Base-by-base conservation (phyloP, 2,888 invertebrate genomes). In the Linnaemya vulpina region DNA sequence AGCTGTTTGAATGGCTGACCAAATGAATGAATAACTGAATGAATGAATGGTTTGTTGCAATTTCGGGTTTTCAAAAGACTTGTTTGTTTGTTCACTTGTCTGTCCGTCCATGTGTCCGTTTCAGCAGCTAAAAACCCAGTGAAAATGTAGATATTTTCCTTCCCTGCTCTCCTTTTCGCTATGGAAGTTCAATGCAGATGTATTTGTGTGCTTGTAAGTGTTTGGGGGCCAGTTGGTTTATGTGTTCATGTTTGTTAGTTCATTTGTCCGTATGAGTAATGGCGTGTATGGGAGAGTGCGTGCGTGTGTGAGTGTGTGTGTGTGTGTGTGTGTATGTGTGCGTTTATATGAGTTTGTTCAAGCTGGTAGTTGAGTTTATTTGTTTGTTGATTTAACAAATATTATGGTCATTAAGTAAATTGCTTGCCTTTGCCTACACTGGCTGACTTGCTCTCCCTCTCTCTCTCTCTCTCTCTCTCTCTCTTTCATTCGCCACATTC, bases 301-400 rank as follows among this genome's bases (percentile, higher is more conserved):
- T 49, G 30, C 62, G 17, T 7, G 22, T 43, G 11, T 53, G 8
- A n/a, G 8, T 22, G 17, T 40, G 40, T 35, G 40, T 53, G 35
- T n/a, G 5, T 49, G 30, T 70, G 17, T 7, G 22, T 43, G 11
- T 53, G 8, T 77, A 9, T 55, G 22, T 58, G 49, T 65, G 49
- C 17, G 30, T 5, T 30, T 30, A 30, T 30, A 13, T 43, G 30
- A 13, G 2, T 49, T 40, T 49, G 51, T 25, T 13, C 13, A 4
- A 49, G 22, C 49, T 53, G 38, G 55, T 71, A 17, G 63, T 22
- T 62, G 70, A 55, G 60, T 81, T 65, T 71, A 68, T 83, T 75
- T 85, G 80, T 71, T 88, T 87, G 87, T 87, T 87, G 87, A 89
- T 80, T 86, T 84, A 86, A 87, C 87, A 87, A 87, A 83, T 86